Evolutionary conservation across 2,797 vertebrate genomes (phyloP).

Genomic region (Mormyrus hasselquistii): DNA sequence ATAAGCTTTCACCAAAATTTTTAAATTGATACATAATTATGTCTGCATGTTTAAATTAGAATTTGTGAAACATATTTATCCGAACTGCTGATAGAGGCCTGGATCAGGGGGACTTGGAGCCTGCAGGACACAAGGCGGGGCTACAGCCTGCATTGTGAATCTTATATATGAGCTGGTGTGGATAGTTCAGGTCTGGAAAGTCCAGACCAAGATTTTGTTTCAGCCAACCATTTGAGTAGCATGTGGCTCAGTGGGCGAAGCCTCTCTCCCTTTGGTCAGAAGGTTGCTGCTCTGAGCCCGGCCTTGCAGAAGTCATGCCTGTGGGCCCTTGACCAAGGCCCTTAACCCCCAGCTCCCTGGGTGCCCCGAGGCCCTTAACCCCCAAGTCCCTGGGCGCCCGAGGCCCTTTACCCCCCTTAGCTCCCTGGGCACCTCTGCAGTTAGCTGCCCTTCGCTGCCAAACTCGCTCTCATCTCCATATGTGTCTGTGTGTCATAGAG

Average conservation of each 20-base stretch:
- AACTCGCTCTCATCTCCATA: not conserved
- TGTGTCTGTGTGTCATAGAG: not conserved
- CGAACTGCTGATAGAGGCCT: not conserved
- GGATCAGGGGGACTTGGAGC: not conserved
- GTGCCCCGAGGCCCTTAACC: no score
- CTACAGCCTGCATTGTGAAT: not conserved
- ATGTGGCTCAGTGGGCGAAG: not conserved
- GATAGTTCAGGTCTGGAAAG: not conserved
- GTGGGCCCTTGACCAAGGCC: not conserved
- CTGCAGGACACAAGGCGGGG: not conserved
- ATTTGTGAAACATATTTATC: not conserved
- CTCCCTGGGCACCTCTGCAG: not conserved
- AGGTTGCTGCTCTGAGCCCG: not conserved
- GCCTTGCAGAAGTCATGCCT: not conserved
- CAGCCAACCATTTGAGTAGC: not conserved
- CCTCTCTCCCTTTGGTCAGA: not conserved
- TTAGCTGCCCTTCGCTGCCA: not conserved
- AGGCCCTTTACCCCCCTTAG: no score
- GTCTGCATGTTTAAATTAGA: not conserved
- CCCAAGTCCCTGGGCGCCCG: no score
- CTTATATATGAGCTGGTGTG: not conserved
- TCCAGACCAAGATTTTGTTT: not conserved
- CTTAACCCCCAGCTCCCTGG: not conserved
- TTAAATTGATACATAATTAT: not conserved
- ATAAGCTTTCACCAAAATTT: not conserved